Conservation (phyloP, 2,113 vertebrate genomes). For the Oenanthe melanoleuca region DNA sequence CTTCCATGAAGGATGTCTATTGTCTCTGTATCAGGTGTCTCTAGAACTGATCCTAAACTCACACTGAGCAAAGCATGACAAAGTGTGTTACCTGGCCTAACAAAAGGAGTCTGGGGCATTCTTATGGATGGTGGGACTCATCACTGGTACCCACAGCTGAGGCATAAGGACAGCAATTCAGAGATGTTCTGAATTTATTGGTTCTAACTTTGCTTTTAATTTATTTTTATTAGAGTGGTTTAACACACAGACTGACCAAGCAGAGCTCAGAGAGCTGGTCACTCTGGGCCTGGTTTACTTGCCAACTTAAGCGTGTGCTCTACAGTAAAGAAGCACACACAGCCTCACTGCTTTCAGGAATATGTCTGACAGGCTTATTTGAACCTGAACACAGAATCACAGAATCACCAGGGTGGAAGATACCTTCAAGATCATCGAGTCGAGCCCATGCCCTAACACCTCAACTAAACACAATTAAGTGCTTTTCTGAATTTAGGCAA, state of each 20-base stretch:
- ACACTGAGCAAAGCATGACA: neutral
- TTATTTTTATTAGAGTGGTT: slow-evolving; percentile 12
- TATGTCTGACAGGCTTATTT: neutral
- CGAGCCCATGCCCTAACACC: too few relatives aligned
- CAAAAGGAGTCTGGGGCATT: neutral
- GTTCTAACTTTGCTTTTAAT: neutral
- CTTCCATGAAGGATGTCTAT: neutral
- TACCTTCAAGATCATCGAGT: too few relatives aligned
- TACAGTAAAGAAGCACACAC: neutral
- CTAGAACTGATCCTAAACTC: neutral
- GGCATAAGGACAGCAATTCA: neutral
- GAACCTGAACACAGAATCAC: neutral
- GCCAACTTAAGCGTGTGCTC: neutral
- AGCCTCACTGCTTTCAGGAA: neutral
- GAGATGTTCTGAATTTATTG: neutral
- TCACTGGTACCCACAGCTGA: neutral
- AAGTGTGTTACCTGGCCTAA: neutral
- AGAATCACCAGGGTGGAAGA: too few relatives aligned
- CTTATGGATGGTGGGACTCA: neutral
- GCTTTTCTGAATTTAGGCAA: slow-evolving; percentile 11
- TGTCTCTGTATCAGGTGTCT: neutral
- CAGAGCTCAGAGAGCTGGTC: slow-evolving; percentile 23
- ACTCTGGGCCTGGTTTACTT: slow-evolving; percentile 15
- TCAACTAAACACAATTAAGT: neutral
- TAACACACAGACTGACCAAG: neutral